Conservation (phyloP, 1,140 invertebrate genomes). For the Apis dorsata region DNA sequence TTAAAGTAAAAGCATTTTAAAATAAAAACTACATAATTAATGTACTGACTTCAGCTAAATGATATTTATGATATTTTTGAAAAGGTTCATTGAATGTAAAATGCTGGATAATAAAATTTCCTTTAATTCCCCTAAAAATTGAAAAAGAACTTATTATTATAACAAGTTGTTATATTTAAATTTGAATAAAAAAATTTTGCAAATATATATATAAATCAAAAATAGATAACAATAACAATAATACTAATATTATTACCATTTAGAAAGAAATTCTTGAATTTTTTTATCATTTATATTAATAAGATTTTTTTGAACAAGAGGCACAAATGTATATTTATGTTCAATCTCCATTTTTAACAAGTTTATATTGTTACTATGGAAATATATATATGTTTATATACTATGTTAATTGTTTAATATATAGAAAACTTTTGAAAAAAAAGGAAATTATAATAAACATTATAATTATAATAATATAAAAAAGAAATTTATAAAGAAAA, state of each 20-base stretch:
- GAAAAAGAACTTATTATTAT: conserved; percentile 20
- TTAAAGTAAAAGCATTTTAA: neutral
- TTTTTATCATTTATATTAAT: conserved; percentile 66
- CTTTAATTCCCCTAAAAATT: conserved; percentile 73
- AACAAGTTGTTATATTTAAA: neutral
- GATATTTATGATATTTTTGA: conserved; percentile 76
- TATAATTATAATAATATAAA: no score
- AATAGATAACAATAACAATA: neutral
- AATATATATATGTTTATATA: neutral
- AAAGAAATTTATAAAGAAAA: no score
- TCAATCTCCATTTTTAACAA: conserved; percentile 71
- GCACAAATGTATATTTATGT: conserved; percentile 74
- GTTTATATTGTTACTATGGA: conserved; percentile 41
- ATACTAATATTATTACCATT: conserved; percentile 71
- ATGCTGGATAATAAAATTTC: conserved; percentile 73
- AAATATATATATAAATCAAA: conserved; percentile 9
- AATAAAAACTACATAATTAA: conserved; percentile 10
- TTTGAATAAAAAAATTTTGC: conserved; percentile 10
- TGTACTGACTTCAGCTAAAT: conserved; percentile 73
- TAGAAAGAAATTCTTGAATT: conserved; percentile 69
- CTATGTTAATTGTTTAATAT: no score
- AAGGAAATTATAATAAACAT: no score
- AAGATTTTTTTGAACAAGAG: conserved; percentile 67
- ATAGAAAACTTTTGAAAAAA: no score
- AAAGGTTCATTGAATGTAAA: conserved; percentile 79